Base-by-base conservation (phyloP, 2,888 invertebrate species). In the Penaeus monodon region DNA sequence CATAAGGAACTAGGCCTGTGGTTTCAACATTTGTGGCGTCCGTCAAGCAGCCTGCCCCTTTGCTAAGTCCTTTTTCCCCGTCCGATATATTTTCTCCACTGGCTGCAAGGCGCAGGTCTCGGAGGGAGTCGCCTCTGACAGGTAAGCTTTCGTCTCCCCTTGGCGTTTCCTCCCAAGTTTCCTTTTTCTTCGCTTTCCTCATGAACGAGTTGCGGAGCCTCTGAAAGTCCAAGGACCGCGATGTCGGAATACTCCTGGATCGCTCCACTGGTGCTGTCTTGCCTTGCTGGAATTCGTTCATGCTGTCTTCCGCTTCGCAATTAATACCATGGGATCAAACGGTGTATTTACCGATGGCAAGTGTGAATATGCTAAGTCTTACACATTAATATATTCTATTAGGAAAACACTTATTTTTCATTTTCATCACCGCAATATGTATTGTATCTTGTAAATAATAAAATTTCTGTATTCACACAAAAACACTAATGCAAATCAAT, bases 211-310 rank as follows among this genome's bases (percentile, higher is more conserved):
- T 81, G 6, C 81, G 44, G 44, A 86, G 24, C 17, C 29, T 77
- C 74, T 82, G 77, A 33, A 86, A 82, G 77, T 86, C 86, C 2
- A 86, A 66, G 10, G 86, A 86, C n/a, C 77, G 77, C 6, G 86
- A 86, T 0, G 27, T 27, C n/a, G 77, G 27, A n/a, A 86, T 68
- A 2, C 70, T 73, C 6, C 68, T n/a, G 1, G 6, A 70, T 22
- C 22, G 22, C 33, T 64, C 12, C 70, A 68, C 49, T 57, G 57
- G 57, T 1, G 17, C 57, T 57, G 17, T 3, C 57, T 57, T 57
- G 2, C 57, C 57, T 57, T 57, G 57, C 57, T 57, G 57, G 14
- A 20, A 57, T 14, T 57, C 57, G 17, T 57, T 57, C 57, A 57
- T 57, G 57, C 12, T 57, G 57, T 57, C 17, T 20, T 57, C 14